Percentiles rank a stretch among this genome's conserved stretches.
phyloP scores from a whole-genome alignment of 2,888 invertebrate genomes.

The Lissonota sp. region DNA sequence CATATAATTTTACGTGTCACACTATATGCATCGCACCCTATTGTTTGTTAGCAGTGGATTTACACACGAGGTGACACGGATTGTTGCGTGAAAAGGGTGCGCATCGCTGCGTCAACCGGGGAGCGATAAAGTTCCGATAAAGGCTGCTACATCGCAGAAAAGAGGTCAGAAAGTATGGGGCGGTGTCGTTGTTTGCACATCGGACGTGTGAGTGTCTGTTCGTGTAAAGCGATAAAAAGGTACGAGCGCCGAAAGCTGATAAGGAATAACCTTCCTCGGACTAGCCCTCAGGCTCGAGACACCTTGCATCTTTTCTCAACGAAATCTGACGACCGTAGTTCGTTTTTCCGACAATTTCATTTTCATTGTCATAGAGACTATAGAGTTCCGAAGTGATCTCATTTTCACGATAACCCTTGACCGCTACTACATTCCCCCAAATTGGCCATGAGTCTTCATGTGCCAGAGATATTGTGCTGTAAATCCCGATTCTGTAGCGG shows the following conservation, averaged over 20 bases:
- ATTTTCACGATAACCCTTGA: slow-evolving; percentile 28
- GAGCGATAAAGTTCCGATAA: slow-evolving; percentile 55
- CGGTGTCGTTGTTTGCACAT: slow-evolving; percentile 5
- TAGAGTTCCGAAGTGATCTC: slow-evolving; percentile 12
- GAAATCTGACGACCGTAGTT: slow-evolving; percentile 16
- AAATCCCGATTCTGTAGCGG: no score
- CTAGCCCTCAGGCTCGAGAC: slow-evolving; percentile 9
- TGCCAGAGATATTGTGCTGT: background rate
- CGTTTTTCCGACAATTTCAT: slow-evolving; percentile 14
- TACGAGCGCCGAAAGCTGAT: slow-evolving; percentile 56
- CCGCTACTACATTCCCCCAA: background rate
- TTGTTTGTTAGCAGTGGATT: no score
- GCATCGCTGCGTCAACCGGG: slow-evolving; percentile 38
- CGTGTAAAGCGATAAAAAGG: slow-evolving; percentile 50
- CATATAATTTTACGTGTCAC: no score
- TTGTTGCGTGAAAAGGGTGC: slow-evolving; percentile 9
- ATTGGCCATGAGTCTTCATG: slow-evolving; percentile 13
- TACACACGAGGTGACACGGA: no score
- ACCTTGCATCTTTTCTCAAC: slow-evolving; percentile 3
- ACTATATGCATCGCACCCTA: no score
- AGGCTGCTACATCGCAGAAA: slow-evolving; percentile 37
- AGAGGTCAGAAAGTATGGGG: slow-evolving; percentile 40
- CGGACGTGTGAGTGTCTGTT: slow-evolving; percentile 5
- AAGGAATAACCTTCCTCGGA: slow-evolving; percentile 37
- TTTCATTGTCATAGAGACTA: slow-evolving; percentile 12